Conservation (phyloP, 1,140 invertebrate genomes). For the Diprion similis region DNA sequence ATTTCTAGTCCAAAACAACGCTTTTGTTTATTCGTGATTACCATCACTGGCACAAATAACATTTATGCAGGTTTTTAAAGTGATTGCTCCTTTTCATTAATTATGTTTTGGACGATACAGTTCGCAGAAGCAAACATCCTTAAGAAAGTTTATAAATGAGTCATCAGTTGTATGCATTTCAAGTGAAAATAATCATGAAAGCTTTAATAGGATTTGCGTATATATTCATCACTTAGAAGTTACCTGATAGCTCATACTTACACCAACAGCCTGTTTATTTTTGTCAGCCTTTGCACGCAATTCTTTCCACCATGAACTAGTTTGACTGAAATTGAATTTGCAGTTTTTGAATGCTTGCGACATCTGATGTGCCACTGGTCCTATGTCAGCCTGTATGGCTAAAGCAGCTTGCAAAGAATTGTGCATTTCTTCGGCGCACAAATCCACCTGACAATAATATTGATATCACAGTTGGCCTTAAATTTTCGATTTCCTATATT, state of each 20-base stretch:
- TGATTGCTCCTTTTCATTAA: too few relatives aligned
- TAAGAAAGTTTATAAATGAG: slow-evolving; percentile 10
- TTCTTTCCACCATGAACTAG: slow-evolving; percentile 67
- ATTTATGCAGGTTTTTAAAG: too few relatives aligned
- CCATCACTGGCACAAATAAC: too few relatives aligned
- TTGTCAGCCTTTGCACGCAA: slow-evolving; percentile 63
- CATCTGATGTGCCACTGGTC: slow-evolving; percentile 71
- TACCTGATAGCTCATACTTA: slow-evolving; percentile 36
- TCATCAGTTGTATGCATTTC: slow-evolving; percentile 8
- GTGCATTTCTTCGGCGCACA: slow-evolving; percentile 89
- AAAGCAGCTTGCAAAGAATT: slow-evolving; percentile 82
- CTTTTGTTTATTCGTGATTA: too few relatives aligned
- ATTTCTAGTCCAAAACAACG: too few relatives aligned
- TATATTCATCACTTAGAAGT: too few relatives aligned
- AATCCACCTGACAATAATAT: slow-evolving; percentile 73
- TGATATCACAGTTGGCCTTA: background rate
- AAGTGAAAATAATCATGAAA: background rate
- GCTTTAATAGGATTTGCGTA: too few relatives aligned
- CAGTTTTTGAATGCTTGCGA: slow-evolving; percentile 41
- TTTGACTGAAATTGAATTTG: slow-evolving; percentile 53
- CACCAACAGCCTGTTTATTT: slow-evolving; percentile 65
- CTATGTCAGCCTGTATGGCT: slow-evolving; percentile 82
- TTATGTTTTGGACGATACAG: too few relatives aligned
- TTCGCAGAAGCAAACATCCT: too few relatives aligned
- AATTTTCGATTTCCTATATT: background rate